Conservation (phyloP, 2,797 vertebrate species). For the Crocodylus rhombifer region DNA sequence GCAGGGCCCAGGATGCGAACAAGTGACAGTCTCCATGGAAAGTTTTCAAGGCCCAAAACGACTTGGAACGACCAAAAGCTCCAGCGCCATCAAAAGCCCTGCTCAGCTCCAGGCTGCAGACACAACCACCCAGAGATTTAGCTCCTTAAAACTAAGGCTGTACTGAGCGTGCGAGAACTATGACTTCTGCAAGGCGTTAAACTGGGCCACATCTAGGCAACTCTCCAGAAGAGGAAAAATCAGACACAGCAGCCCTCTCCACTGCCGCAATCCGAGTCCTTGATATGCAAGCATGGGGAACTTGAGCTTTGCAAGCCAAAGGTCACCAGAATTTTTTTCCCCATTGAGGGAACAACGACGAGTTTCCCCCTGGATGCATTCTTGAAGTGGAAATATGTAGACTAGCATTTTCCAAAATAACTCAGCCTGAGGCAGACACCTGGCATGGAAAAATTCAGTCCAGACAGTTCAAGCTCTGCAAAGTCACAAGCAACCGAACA, state of each 20-base stretch:
- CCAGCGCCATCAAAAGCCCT: not conserved
- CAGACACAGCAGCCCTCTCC: not conserved
- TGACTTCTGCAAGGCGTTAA: not conserved
- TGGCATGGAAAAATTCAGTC: too few species aligned
- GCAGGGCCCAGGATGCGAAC: not conserved
- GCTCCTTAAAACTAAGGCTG: not conserved
- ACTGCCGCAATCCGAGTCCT: not conserved
- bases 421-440: not conserved
- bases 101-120: fast-evolving
- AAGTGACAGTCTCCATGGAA: not conserved
- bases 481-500: not conserved
- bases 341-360: fast-evolving
- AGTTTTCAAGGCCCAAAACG: fast-evolving
- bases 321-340: slow-evolving; percentile 10
- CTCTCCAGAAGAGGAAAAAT: not conserved
- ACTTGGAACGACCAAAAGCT: not conserved
- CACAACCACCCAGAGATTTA: fast-evolving
- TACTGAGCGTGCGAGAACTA: fast-evolving
- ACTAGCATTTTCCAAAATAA: not conserved
- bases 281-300: not conserved
- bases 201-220: not conserved
- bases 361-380: not conserved
- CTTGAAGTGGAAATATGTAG: not conserved
- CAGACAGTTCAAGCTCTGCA: not conserved
- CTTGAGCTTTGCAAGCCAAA: not conserved